A percentile compares a stretch with the other conserved stretches of the same genome.
phyloP scores from a whole-genome alignment of 2,888 invertebrate species.

The Prenolepis imparis region DNA sequence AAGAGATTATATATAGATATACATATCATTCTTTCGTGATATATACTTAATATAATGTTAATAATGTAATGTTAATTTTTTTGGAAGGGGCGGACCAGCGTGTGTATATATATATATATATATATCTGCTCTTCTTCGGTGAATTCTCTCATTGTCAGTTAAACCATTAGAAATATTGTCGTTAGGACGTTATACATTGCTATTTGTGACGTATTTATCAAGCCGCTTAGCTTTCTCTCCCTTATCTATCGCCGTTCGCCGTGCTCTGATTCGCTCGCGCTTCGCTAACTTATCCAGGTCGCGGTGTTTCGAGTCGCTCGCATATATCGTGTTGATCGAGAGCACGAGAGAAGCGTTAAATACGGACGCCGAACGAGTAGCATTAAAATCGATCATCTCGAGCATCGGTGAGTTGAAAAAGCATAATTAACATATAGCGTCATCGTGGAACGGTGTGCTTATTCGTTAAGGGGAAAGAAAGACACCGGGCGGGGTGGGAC shows the following conservation, averaged over 20 bases:
- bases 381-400: conserved; percentile 15
- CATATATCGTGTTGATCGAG: conserved; percentile 15
- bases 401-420: conserved; percentile 16
- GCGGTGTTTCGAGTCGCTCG: conserved; percentile 49
- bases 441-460: conserved; percentile 13
- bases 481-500: conserved; percentile 31
- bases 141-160: conserved; percentile 60
- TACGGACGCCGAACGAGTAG: background rate
- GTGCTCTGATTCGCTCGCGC: conserved; percentile 32
- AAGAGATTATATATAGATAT: conserved; percentile 17
- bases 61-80: background rate
- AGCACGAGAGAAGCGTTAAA: conserved; percentile 13
- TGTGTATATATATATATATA: conserved; percentile 8
- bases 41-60: background rate
- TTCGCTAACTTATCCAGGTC: background rate
- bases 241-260: conserved; percentile 49
- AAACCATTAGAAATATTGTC: conserved; percentile 82
- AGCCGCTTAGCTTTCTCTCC: conserved; percentile 67
- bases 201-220: conserved; percentile 78
- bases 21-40: conserved; percentile 27
- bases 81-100: conserved; percentile 20
- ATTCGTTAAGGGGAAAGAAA: conserved; percentile 34
- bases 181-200: conserved; percentile 85
- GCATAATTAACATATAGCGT: conserved; percentile 19
- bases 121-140: conserved; percentile 52